Percentiles rank a stretch among this genome's conserved stretches.
These are phyloP conservation scores for Hozukius guyotensis DNA, from an alignment of 2,797 vertebrate species.

Conservation along the genomic window DNA sequence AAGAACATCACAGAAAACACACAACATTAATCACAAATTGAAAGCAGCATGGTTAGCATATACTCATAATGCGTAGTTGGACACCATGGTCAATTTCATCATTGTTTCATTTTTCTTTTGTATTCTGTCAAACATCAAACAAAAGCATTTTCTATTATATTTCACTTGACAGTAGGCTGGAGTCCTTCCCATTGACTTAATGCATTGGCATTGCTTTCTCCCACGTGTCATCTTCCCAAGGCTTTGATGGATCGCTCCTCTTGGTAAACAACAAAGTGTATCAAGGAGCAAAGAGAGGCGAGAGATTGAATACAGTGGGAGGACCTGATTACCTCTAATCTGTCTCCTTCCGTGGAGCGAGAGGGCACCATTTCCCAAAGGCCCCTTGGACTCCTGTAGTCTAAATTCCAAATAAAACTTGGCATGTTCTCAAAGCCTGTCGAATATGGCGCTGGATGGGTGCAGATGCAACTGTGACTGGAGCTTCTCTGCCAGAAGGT, in stretches of 20 bases:
- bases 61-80: not conserved
- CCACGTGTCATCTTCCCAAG: constrained; percentile 44
- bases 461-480: constrained; percentile 1
- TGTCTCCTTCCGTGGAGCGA: constrained; percentile 26
- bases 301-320: constrained; percentile 57
- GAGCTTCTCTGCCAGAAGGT: not conserved
- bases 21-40: too few relatives aligned
- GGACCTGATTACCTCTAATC: constrained; percentile 69
- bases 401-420: constrained; percentile 38
- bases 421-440: constrained; percentile 25
- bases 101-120: constrained; percentile 8
- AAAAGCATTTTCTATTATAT: constrained; percentile 32
- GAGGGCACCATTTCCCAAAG: constrained; percentile 46
- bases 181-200: constrained; percentile 28
- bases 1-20: too few relatives aligned
- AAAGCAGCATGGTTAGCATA: not conserved
- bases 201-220: constrained; percentile 41
- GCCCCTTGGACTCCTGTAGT: constrained; percentile 15
- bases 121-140: constrained; percentile 36
- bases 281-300: constrained; percentile 49
- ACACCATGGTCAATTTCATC: not conserved
- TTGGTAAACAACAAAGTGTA: constrained; percentile 66
- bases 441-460: not conserved
- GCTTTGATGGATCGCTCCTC: constrained; percentile 64
- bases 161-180: constrained; percentile 29